A percentile compares a stretch with the other conserved stretches of the same genome.
These are phyloP conservation scores for Megaceryle alcyon DNA, from an alignment of 2,797 vertebrate genomes.

Conservation along the genomic window DNA sequence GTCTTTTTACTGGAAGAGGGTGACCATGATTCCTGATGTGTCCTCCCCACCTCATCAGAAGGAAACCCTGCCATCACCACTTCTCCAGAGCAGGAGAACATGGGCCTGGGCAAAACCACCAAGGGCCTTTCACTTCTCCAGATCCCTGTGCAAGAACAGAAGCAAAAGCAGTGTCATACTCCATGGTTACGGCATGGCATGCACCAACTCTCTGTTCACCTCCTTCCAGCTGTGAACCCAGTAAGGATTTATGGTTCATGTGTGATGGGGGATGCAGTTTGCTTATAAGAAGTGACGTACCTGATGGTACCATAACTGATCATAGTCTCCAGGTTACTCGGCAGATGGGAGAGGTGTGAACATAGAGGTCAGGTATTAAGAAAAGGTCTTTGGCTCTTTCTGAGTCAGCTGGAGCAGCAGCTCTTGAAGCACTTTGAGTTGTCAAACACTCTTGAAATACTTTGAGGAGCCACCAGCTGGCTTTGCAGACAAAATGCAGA, in stretches of 20 bases:
- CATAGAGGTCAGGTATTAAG: background rate
- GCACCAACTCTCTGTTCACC: background rate
- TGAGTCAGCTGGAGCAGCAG: background rate
- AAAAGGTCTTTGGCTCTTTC: background rate
- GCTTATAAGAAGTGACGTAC: background rate
- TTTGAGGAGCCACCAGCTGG: background rate
- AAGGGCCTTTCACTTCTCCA: background rate
- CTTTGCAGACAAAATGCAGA: background rate
- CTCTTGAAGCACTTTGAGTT: background rate
- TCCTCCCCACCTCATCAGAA: background rate
- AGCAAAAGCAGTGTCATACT: background rate
- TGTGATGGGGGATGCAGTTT: background rate
- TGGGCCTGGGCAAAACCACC: background rate
- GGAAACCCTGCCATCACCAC: background rate
- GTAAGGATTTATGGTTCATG: rapidly evolving
- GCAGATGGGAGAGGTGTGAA: background rate
- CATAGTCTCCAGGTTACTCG: background rate
- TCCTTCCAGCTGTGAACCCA: background rate
- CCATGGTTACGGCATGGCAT: background rate
- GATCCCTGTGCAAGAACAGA: background rate
- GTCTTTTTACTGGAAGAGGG: background rate
- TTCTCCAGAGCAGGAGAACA: background rate
- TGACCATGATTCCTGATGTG: background rate
- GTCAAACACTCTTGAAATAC: background rate
- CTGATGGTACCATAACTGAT: background rate